Conservation (phyloP, 2,113 vertebrate species). For the Alosa alosa region DNA sequence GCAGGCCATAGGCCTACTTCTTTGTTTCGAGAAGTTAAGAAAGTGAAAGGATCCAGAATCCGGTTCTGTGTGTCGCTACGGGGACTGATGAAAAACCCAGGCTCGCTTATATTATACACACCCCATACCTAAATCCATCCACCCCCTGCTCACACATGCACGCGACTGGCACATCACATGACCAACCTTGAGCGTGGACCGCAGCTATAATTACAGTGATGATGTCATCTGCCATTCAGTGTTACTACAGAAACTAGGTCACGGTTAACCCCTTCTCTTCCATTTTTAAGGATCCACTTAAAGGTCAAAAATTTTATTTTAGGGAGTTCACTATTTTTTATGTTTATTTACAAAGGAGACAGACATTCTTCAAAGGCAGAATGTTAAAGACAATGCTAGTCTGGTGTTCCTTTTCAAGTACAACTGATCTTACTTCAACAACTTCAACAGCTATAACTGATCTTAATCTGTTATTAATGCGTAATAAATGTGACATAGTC, state of each 20-base stretch:
- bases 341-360: neutral
- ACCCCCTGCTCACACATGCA: constrained; percentile 17
- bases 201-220: constrained; percentile 68
- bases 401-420: neutral
- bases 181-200: constrained; percentile 53
- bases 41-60: neutral
- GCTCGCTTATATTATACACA: neutral
- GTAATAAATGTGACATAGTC: neutral
- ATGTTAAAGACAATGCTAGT: neutral
- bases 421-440: no score
- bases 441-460: neutral
- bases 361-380: neutral
- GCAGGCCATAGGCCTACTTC: neutral
- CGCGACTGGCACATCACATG: constrained; percentile 56
- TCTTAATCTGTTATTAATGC: neutral
- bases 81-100: neutral
- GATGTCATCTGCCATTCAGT: constrained; percentile 71
- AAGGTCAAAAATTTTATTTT: neutral
- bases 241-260: constrained; percentile 75
- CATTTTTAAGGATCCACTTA: neutral
- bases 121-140: neutral
- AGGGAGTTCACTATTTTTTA: neutral
- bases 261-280: constrained; percentile 64
- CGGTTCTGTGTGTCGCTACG: neutral
- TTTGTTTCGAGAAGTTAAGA: neutral